Evolutionary conservation across 2,113 vertebrate genomes (phyloP), one percentile per base, ranked within the genome.

Genomic region (Drymodes brunneopygia): DNA sequence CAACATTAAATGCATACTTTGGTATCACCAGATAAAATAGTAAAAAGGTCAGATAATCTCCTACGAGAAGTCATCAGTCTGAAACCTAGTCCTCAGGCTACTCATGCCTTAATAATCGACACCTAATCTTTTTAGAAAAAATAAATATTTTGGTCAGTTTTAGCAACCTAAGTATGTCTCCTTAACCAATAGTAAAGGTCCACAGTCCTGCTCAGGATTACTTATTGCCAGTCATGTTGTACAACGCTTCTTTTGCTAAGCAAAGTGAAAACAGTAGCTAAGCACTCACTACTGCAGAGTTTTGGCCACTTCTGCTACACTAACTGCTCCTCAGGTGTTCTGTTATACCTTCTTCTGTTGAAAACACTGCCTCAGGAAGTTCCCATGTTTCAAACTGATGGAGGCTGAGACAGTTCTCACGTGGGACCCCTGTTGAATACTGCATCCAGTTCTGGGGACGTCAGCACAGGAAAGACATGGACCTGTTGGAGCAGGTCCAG

Each of bases 401-500:
- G 21, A 57, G 14, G 5, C 15, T 40, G 35, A 66, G 78, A 28
- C 5, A 0, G 1, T 10, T 40, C 9, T 53, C 9, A 6, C 25
- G 28, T 47, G 61, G 33, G 29, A 60, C 6, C 13, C 9, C 51
- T n/a, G 28, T 1, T 58, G 31, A 42, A 44, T 31, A 14, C 35
- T 45, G 44, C 18, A 58, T 38, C 45, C 45, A 60, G 12, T 6
- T 53, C 53, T 74, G 45, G 33, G 24, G 16, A 60, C 16, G 24
- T 38, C 45, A 66, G 45, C 44, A 66, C 28, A 74, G 53, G 9
- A 45, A 66, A 60, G 60, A 58, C 27, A 44, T 7, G 25, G 57
- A 42, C 25, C 66, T 64, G 25, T 21, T 28, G 15, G 18, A 65
- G 51, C 22, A 73, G 44, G 23, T 44, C 31, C n/a, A 51, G n/a